These are phyloP conservation scores for Blastobasis lacticolella DNA, from an alignment of 2,888 invertebrate species.

Conservation along the genomic window DNA sequence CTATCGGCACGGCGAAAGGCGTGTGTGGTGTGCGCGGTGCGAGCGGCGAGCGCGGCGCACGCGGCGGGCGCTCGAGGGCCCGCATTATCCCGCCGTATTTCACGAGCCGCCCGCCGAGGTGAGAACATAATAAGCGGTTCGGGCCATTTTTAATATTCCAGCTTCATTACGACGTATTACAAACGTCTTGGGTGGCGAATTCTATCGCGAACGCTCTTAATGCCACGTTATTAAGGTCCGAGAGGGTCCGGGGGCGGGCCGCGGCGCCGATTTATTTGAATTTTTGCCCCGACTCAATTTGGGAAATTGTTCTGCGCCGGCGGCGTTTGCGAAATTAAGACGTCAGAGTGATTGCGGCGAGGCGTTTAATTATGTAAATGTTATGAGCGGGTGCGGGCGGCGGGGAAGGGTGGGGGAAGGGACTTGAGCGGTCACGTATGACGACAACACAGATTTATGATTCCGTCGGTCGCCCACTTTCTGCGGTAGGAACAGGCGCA, in stretches of 20 bases:
- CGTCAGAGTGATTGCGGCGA: constrained; percentile 68
- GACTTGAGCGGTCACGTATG: constrained; percentile 57
- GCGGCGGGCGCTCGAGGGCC: constrained; percentile 31
- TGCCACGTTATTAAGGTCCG: constrained; percentile 62
- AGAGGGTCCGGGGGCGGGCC: constrained; percentile 49
- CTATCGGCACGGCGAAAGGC: constrained; percentile 27
- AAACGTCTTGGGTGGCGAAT: constrained; percentile 74
- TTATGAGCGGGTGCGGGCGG: constrained; percentile 63
- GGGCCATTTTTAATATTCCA: constrained; percentile 72
- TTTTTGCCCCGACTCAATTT: constrained; percentile 73
- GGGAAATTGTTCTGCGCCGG: constrained; percentile 67
- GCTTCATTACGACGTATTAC: constrained; percentile 73
- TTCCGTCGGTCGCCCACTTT: constrained; percentile 18
- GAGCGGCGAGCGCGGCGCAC: constrained; percentile 20
- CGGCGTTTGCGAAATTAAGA: constrained; percentile 72
- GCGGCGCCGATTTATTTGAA: constrained; percentile 69
- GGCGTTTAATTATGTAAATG: constrained; percentile 75
- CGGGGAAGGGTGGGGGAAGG: constrained; percentile 48
- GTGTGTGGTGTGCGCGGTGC: constrained; percentile 16
- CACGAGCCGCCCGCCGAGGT: constrained; percentile 65
- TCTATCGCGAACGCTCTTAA: constrained; percentile 72
- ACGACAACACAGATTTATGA: constrained; percentile 49
- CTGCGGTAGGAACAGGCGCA: not conserved
- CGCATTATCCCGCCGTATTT: constrained; percentile 68
- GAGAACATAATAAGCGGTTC: constrained; percentile 73